These are phyloP conservation scores for Drosophila falleni DNA, from an alignment of 2,888 invertebrate genomes.

Conservation along the genomic window DNA sequence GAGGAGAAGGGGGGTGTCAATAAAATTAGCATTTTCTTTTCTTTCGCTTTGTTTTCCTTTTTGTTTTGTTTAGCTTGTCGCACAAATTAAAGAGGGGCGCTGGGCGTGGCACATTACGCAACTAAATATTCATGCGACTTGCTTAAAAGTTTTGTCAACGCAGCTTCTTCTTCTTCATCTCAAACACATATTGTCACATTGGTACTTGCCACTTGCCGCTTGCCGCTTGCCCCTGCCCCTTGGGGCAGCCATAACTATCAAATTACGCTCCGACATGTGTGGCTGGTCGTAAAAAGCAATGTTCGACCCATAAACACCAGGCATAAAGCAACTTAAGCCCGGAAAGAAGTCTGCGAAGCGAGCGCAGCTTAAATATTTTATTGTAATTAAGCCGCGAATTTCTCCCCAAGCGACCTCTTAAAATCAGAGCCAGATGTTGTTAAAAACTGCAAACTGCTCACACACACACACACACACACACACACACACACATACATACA, in stretches of 20 bases:
- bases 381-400: conserved; percentile 74
- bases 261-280: conserved; percentile 75
- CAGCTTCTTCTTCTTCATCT: conserved; percentile 8
- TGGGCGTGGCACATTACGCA: conserved; percentile 63
- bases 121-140: conserved; percentile 80
- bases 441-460: conserved; percentile 15
- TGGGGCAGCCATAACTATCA: conserved; percentile 68
- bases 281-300: conserved; percentile 54
- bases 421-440: conserved; percentile 49
- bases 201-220: conserved; percentile 1
- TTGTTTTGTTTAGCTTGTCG: conserved; percentile 67
- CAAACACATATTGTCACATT: conserved; percentile 15
- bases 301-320: conserved; percentile 62
- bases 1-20: conserved; percentile 68
- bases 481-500: not conserved
- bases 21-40: conserved; percentile 81
- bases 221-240: not conserved
- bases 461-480: not conserved
- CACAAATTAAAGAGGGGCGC: conserved; percentile 66
- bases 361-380: conserved; percentile 70
- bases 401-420: conserved; percentile 63
- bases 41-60: conserved; percentile 49
- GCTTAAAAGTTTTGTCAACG: conserved; percentile 45
- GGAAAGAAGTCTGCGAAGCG: conserved; percentile 9
- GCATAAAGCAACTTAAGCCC: conserved; percentile 28